Base-by-base conservation (phyloP, 1,140 invertebrate genomes). In the Adelges cooleyi region DNA sequence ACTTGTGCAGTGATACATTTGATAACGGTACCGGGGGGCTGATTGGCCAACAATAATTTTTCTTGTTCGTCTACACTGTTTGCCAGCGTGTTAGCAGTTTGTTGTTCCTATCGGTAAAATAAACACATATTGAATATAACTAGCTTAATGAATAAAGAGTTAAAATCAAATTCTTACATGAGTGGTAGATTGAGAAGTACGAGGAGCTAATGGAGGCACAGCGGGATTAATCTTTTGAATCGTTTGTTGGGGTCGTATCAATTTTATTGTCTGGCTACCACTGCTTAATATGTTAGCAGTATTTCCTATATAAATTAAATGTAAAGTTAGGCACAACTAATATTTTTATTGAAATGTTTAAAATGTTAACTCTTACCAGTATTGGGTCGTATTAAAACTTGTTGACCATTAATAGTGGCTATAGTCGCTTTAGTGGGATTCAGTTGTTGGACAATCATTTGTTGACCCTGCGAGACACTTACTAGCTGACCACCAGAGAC, bases 1-100 rank as follows among this genome's bases (percentile, higher is more conserved):
- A 91, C 86, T 75, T 83, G 81, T 1, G 87, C 88, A 1, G 87
- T 90, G 0, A 89, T 87, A 68, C 86, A 87, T 75, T 89, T 90
- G n/a, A 90, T 88, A 1, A 89, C 80, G 0, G 87, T 90, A n/a
- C 87, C 87, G 1, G 86, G 84, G 9, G 87, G 87, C 72, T 89
- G 87, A 11, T 84, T 86, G 1, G 80, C 81, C 2, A 90, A 72
- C 2, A 89, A 75, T n/a, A 80, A 80, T 65, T 59, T 67, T 52
- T 71, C 69, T 69, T 71, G 66, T 54, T 69, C 66, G 2, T 54
- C 27, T 5, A 67, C 69, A 33, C 15, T 67, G 51, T 2, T 53
- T 20, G 33, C 18, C 23, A 59, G 52, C 13, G 36, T 29, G 15
- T 49, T 33, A 33, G 11, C 11, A 33, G 29, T 33, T 5, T 33